Percentiles rank a stretch among this genome's conserved stretches.
These are phyloP conservation scores for Corvus hawaiiensis DNA, from an alignment of 2,113 vertebrate species.

Conservation along the genomic window DNA sequence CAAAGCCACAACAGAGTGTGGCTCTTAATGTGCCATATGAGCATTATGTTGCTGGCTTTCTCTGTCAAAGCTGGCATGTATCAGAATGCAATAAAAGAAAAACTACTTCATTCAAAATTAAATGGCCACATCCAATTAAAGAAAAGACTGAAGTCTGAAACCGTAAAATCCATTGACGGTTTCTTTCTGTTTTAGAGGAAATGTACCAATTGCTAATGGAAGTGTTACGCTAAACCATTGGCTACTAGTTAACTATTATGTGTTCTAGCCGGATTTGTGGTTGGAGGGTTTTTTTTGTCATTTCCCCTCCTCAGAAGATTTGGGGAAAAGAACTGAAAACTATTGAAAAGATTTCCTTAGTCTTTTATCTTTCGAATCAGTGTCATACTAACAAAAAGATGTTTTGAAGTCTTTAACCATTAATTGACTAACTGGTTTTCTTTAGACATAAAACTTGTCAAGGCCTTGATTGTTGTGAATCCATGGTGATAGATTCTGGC, in stretches of 20 bases:
- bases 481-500: constrained; percentile 28
- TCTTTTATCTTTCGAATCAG: constrained; percentile 53
- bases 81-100: constrained; percentile 44
- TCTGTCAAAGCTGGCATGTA: constrained; percentile 37
- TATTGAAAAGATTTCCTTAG: constrained; percentile 17
- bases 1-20: constrained; percentile 21
- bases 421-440: constrained; percentile 63
- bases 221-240: background rate
- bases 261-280: constrained; percentile 10
- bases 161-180: constrained; percentile 19
- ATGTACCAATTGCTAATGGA: constrained; percentile 25
- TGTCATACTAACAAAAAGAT: constrained; percentile 56
- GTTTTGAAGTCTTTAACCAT: constrained; percentile 59
- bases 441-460: constrained; percentile 55
- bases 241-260: constrained; percentile 42
- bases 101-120: constrained; percentile 53
- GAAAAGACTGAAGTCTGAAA: constrained; percentile 10
- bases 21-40: constrained; percentile 21
- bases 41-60: constrained; percentile 32
- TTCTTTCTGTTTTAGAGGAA: constrained; percentile 54
- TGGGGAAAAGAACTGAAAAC: constrained; percentile 40
- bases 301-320: background rate
- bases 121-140: constrained; percentile 46
- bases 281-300: background rate
- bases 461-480: constrained; percentile 37